These are phyloP conservation scores for Eurosta solidaginis DNA, from an alignment of 1,140 invertebrate genomes.

Conservation along the genomic window DNA sequence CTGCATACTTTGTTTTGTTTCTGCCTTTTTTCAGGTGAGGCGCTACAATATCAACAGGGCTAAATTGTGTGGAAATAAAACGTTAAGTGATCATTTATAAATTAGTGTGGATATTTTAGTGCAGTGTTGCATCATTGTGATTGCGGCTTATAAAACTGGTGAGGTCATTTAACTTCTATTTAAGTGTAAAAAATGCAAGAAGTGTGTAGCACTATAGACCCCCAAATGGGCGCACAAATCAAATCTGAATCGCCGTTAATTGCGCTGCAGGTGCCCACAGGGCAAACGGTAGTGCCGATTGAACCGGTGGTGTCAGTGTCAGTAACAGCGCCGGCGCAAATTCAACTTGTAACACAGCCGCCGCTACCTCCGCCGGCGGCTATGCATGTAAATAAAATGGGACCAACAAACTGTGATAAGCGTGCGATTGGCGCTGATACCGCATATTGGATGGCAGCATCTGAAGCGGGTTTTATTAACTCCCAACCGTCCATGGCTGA, in stretches of 20 bases:
- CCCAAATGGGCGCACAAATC: constrained; percentile 57
- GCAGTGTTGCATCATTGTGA: background rate
- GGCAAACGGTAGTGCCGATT: constrained; percentile 37
- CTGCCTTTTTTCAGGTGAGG: background rate
- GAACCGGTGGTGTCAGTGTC: constrained; percentile 31
- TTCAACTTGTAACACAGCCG: constrained; percentile 28
- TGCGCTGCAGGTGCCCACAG: constrained; percentile 52
- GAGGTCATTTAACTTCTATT: background rate
- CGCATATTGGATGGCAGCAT: constrained; percentile 58
- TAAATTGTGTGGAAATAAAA: background rate
- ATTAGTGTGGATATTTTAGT: background rate
- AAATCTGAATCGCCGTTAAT: constrained; percentile 57
- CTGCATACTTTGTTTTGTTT: background rate
- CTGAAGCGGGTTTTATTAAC: constrained; percentile 88
- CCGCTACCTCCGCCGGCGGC: constrained; percentile 41
- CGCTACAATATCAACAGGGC: background rate
- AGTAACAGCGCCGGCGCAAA: constrained; percentile 31
- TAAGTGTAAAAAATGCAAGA: constrained; percentile 55
- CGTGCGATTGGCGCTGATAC: constrained; percentile 44
- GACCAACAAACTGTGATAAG: constrained; percentile 58
- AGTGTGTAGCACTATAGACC: constrained; percentile 55
- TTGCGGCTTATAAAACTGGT: background rate
- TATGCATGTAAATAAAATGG: constrained; percentile 56
- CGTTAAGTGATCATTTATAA: constrained; percentile 7
- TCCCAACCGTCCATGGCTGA: constrained; percentile 92